phyloP scores from a whole-genome alignment of 1,140 invertebrate species.

The Drosophila miranda region DNA sequence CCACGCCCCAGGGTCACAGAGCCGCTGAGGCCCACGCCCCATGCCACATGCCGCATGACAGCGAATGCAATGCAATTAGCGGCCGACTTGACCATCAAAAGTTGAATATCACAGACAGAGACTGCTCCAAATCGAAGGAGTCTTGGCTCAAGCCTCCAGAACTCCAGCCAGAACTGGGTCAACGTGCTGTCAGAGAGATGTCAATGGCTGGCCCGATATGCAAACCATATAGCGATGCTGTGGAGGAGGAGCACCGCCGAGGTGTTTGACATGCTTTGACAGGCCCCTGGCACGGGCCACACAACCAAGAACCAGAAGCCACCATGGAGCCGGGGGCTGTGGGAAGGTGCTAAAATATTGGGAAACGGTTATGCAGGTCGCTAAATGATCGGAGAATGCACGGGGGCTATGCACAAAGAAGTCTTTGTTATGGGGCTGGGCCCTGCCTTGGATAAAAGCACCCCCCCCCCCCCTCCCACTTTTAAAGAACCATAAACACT shows the following conservation, averaged over 20 bases:
- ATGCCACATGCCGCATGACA: slow-evolving; percentile 50
- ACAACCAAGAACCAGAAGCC: slow-evolving; percentile 38
- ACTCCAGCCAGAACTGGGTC: slow-evolving; percentile 61
- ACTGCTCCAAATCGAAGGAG: slow-evolving; percentile 65
- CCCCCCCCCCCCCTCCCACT: no score
- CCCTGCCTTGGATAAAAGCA: no score
- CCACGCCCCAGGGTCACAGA: slow-evolving; percentile 38
- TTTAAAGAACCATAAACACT: no score
- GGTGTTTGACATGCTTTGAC: slow-evolving; percentile 70
- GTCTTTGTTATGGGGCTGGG: not conserved
- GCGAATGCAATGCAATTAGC: slow-evolving; percentile 61
- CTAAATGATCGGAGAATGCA: slow-evolving; percentile 13
- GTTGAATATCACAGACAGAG: slow-evolving; percentile 57
- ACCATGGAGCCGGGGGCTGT: not conserved
- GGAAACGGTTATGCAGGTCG: slow-evolving; percentile 1
- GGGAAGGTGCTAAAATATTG: slow-evolving; percentile 35
- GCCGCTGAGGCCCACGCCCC: slow-evolving; percentile 27
- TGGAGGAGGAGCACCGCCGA: slow-evolving; percentile 53
- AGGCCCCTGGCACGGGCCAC: slow-evolving; percentile 43
- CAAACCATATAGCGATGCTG: slow-evolving; percentile 37
- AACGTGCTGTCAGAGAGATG: slow-evolving; percentile 54
- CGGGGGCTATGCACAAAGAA: no score
- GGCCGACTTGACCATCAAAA: slow-evolving; percentile 44
- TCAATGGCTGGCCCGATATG: slow-evolving; percentile 44
- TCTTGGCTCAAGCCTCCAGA: slow-evolving; percentile 45